phyloP scores from a whole-genome alignment of 2,888 invertebrate species.

The Craniophora ligustri region DNA sequence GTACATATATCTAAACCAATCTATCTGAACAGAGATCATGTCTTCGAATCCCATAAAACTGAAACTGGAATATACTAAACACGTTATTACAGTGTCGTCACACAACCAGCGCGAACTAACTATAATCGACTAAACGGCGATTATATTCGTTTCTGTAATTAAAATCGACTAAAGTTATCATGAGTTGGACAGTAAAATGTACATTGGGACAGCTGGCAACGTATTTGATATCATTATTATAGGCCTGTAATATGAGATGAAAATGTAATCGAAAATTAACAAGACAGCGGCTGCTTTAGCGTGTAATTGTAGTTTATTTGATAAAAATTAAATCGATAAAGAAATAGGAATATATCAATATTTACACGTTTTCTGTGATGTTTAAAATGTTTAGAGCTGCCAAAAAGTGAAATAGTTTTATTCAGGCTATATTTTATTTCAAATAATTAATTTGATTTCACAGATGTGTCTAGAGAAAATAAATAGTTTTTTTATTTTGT shows the following conservation, averaged over 20 bases:
- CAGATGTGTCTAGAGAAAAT: too few relatives aligned
- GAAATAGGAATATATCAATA: neutral
- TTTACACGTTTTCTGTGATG: neutral
- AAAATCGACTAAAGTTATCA: constrained; percentile 37
- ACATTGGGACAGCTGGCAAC: constrained; percentile 13
- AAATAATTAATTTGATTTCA: too few relatives aligned
- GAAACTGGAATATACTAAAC: constrained; percentile 45
- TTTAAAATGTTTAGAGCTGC: too few relatives aligned
- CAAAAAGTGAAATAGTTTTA: too few relatives aligned
- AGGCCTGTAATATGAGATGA: constrained; percentile 19
- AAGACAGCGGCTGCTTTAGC: constrained; percentile 16
- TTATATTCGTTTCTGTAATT: constrained; percentile 37
- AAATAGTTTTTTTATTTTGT: too few relatives aligned
- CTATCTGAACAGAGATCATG: constrained; percentile 9
- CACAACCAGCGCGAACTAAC: constrained; percentile 16
- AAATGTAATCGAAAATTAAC: constrained; percentile 20
- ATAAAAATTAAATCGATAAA: constrained; percentile 6
- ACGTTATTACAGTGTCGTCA: constrained; percentile 16
- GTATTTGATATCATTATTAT: constrained; percentile 30
- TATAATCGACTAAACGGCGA: constrained; percentile 22
- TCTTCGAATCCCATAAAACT: constrained; percentile 23
- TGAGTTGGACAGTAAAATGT: constrained; percentile 19
- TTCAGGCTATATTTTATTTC: too few relatives aligned
- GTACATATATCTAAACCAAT: constrained; percentile 8
- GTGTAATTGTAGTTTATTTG: neutral